Evolutionary conservation across 2,888 invertebrate genomes (phyloP).

Genomic region (Lapara coniferarum): DNA sequence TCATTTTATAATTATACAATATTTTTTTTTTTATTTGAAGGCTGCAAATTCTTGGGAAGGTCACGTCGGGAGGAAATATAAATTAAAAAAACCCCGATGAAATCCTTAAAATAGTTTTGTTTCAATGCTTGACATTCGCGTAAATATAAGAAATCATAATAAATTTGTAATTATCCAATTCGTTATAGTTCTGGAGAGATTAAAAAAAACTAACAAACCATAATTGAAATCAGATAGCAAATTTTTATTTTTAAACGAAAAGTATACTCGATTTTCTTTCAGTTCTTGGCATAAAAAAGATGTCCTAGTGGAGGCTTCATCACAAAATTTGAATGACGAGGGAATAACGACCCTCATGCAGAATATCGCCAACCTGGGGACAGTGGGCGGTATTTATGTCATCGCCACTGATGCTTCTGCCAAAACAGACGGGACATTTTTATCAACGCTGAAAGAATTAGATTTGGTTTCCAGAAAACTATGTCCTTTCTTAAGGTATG

Average conservation of each 20-base stretch:
- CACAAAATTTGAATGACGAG: slow-evolving; percentile 29
- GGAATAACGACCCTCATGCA: slow-evolving; percentile 37
- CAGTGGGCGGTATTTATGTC: slow-evolving; percentile 47
- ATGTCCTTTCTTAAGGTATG: slow-evolving; percentile 48
- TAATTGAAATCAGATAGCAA: too few species aligned
- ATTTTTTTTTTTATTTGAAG: too few species aligned
- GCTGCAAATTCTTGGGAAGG: too few species aligned
- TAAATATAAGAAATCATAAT: too few species aligned
- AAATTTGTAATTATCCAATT: too few species aligned
- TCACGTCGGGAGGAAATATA: too few species aligned
- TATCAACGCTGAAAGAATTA: slow-evolving; percentile 38
- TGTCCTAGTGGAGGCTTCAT: slow-evolving; percentile 36
- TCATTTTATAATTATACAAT: too few species aligned
- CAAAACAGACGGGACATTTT: slow-evolving; percentile 28
- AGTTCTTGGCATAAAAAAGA: slow-evolving; percentile 43
- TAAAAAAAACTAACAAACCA: too few species aligned
- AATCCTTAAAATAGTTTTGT: too few species aligned
- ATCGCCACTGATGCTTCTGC: slow-evolving; percentile 30
- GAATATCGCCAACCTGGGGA: slow-evolving; percentile 36
- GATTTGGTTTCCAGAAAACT: slow-evolving; percentile 46
- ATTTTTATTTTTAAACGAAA: background rate
- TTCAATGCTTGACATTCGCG: too few species aligned
- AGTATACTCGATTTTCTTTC: slow-evolving; percentile 24
- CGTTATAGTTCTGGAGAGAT: too few species aligned
- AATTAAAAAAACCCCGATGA: too few species aligned